phyloP scores from a whole-genome alignment of 2,113 vertebrate species.

The Leptocoma aspasia region DNA sequence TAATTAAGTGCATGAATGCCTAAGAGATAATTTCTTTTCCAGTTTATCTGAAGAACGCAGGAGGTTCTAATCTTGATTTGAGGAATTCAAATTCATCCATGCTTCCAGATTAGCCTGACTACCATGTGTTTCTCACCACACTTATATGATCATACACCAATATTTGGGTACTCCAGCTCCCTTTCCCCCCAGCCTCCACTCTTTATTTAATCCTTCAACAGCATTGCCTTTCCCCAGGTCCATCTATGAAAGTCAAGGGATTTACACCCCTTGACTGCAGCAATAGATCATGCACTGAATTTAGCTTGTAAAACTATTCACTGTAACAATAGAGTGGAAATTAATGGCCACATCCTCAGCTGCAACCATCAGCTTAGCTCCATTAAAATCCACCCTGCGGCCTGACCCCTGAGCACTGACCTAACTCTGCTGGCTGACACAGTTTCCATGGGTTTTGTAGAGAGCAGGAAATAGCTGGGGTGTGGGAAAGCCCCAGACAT shows the following conservation, averaged over 20 bases:
- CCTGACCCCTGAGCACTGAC: conserved; percentile 25
- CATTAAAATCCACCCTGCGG: conserved; percentile 34
- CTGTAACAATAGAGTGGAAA: conserved; percentile 16
- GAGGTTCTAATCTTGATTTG: neutral
- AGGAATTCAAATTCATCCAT: neutral
- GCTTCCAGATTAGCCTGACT: neutral
- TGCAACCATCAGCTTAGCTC: conserved; percentile 24
- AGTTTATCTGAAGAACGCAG: neutral
- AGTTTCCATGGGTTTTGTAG: neutral
- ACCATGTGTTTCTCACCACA: neutral
- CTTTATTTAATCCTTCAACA: neutral
- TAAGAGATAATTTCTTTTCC: neutral
- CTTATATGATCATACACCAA: neutral
- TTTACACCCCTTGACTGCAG: neutral
- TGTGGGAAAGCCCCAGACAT: conserved; percentile 10
- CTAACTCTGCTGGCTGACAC: conserved; percentile 12
- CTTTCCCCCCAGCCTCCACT: neutral
- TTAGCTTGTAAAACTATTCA: conserved; percentile 30
- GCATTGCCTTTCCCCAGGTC: neutral
- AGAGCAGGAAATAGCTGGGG: neutral
- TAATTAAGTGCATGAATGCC: conserved; percentile 18
- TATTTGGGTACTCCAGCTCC: neutral
- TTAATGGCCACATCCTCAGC: conserved; percentile 45
- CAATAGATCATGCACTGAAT: neutral
- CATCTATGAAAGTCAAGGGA: neutral